Evolutionary conservation across 2,797 vertebrate species (phyloP).

Genomic region (Silurus aristotelis): DNA sequence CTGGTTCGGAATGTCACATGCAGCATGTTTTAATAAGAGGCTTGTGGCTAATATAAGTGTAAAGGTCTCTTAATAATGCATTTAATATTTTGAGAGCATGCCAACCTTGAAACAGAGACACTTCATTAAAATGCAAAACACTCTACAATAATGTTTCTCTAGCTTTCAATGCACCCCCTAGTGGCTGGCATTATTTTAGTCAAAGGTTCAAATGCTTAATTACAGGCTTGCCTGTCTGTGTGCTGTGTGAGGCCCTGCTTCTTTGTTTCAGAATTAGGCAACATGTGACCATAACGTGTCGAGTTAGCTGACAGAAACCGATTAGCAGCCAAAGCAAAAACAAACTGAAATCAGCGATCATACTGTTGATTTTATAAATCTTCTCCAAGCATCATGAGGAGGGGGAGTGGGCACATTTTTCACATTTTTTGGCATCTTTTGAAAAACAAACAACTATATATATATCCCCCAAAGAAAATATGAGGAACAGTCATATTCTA

Average conservation of each 20-base stretch:
- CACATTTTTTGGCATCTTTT: neutral
- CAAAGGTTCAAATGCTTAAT: conserved; percentile 37
- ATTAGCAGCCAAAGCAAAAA: neutral
- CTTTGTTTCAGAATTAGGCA: neutral
- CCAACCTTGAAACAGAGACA: conserved; percentile 50
- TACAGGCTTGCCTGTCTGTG: conserved; percentile 31
- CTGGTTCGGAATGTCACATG: neutral
- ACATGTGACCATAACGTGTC: neutral
- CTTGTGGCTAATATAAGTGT: conserved; percentile 21
- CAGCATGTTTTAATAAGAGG: conserved; percentile 10
- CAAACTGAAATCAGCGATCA: neutral
- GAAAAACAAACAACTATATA: neutral
- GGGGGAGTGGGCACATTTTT: neutral
- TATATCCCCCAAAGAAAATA: no score
- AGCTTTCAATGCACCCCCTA: conserved; percentile 40
- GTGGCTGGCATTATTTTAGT: conserved; percentile 38
- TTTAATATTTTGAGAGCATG: conserved; percentile 43
- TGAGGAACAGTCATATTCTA: no score
- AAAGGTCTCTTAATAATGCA: conserved; percentile 54
- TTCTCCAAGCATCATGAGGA: neutral
- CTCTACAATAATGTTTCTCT: conserved; percentile 27
- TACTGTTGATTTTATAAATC: neutral
- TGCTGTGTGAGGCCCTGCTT: neutral
- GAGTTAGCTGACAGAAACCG: neutral
- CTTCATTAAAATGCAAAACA: conserved; percentile 50